Conservation (phyloP, 2,888 invertebrate genomes). For the Aleiodes testaceus region DNA sequence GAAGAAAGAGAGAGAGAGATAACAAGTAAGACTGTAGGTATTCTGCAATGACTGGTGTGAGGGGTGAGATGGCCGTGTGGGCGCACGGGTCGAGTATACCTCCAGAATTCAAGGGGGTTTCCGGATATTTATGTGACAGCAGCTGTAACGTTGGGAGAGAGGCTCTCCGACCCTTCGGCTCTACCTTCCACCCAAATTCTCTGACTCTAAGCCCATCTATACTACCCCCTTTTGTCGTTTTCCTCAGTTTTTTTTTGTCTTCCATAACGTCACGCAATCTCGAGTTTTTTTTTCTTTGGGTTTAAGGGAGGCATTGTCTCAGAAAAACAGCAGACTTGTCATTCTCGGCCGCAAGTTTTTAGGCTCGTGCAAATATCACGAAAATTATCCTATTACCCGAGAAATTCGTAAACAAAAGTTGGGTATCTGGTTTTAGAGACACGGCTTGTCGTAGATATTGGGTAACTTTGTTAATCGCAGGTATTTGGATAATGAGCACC, state of each 20-base stretch:
- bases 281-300: slow-evolving; percentile 8
- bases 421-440: slow-evolving; percentile 6
- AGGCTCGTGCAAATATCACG: not conserved
- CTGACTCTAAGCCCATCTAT: slow-evolving; percentile 36
- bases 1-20: slow-evolving; percentile 21
- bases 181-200: slow-evolving; percentile 26
- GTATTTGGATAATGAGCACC: slow-evolving; percentile 22
- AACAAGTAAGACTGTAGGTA: slow-evolving; percentile 27
- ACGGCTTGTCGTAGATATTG: not conserved
- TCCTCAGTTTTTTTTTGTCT: slow-evolving; percentile 32
- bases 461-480: slow-evolving; percentile 22
- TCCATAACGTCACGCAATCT: slow-evolving; percentile 26
- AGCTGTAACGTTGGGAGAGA: slow-evolving; percentile 63
- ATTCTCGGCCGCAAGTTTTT: too few relatives aligned
- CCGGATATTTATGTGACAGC: slow-evolving; percentile 71
- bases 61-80: slow-evolving; percentile 29
- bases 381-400: not conserved
- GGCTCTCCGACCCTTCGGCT: slow-evolving; percentile 37
- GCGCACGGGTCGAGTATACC: slow-evolving; percentile 48
- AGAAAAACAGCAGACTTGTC: too few relatives aligned
- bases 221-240: slow-evolving; percentile 24
- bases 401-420: slow-evolving; percentile 30
- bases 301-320: not conserved
- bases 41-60: slow-evolving; percentile 27
- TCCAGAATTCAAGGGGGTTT: slow-evolving; percentile 66